Percentiles rank a stretch among this genome's conserved stretches.
Evolutionary conservation across 2,113 vertebrate genomes (phyloP).

Genomic region (Pachypanchax playfairii): DNA sequence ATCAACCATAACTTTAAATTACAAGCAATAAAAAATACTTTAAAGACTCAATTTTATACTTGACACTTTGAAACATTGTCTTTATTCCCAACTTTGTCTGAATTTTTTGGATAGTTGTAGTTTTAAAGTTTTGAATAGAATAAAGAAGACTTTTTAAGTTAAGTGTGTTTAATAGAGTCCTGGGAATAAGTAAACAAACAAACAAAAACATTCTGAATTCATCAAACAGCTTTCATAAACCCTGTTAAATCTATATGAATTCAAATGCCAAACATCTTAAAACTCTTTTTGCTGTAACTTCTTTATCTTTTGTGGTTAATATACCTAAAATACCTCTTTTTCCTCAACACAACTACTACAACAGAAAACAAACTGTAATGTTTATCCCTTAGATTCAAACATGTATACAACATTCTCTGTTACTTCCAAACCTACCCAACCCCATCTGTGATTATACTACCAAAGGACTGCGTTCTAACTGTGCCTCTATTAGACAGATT

Average conservation of each 20-base stretch:
- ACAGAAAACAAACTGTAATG: conserved; percentile 13
- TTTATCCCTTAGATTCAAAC: conserved; percentile 21
- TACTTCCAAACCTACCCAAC: conserved; percentile 27
- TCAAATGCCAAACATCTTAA: conserved; percentile 56
- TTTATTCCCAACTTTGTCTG: no score
- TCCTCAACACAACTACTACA: neutral
- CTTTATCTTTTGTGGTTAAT: conserved; percentile 33
- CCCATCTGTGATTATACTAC: conserved; percentile 26
- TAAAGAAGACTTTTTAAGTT: conserved; percentile 30
- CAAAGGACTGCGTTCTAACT: conserved; percentile 31
- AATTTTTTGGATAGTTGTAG: no score
- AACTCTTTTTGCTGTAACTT: conserved; percentile 7
- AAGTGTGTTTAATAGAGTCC: conserved; percentile 45
- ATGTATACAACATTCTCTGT: conserved; percentile 31
- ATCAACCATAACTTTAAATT: no score
- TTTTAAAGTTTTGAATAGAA: conserved; percentile 1
- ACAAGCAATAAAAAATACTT: no score
- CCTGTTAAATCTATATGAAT: conserved; percentile 66
- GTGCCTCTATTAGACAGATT: conserved; percentile 56
- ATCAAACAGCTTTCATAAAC: conserved; percentile 52
- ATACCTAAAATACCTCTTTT: conserved; percentile 3
- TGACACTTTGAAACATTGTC: no score
- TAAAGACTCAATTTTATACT: no score
- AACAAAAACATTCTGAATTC: conserved; percentile 14
- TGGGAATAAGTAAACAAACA: conserved; percentile 58